Base-by-base conservation (phyloP, 2,113 vertebrate species). In the Pluvianellus socialis region DNA sequence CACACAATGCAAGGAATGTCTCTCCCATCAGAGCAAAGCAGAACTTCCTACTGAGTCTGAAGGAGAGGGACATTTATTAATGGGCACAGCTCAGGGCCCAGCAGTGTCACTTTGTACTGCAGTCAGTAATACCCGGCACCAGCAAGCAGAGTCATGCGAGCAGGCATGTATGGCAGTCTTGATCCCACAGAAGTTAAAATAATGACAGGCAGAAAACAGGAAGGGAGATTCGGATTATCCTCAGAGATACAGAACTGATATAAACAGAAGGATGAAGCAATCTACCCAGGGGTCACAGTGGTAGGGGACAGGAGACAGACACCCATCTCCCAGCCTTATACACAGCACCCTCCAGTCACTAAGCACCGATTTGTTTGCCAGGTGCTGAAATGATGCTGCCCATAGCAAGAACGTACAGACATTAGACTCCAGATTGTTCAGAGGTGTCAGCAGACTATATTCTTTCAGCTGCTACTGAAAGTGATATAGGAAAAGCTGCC, bases 1-100 rank as follows among this genome's bases (percentile, higher is more conserved):
- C 58, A 75, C 88, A 95, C 97, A 96, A 95, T 95, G 85, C 84
- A 95, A 97, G 89, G 87, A 93, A 95, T 93, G 77, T 96, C 79
- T 94, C 79, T 89, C 72, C 90, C 96, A 93, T 73, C 84, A 83
- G 59, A 52, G 85, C 67, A 70, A 90, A 83, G 89, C 94, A 94
- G 94, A 94, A 92, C 84, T 97, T 95, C 93, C 94, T 89, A 90
- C 59, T 80, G 80, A 58, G 49, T 85, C 53, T 89, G 84, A 70
- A 70, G 75, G 82, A 92, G 38, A 93, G n/a, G 35, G 56, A 7
- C 62, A 79, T 61, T 90, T 87, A 58, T 62, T 76, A 75, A 63
- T 9, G 14, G 58, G 26, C 66, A 61, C 21, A 79, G 5, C 56
- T 32, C 3, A 1, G 67, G 62, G 74, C 35, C 45, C 40, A 45